These are phyloP conservation scores for Cherax quadricarinatus DNA, from an alignment of 1,140 invertebrate genomes.

Conservation along the genomic window DNA sequence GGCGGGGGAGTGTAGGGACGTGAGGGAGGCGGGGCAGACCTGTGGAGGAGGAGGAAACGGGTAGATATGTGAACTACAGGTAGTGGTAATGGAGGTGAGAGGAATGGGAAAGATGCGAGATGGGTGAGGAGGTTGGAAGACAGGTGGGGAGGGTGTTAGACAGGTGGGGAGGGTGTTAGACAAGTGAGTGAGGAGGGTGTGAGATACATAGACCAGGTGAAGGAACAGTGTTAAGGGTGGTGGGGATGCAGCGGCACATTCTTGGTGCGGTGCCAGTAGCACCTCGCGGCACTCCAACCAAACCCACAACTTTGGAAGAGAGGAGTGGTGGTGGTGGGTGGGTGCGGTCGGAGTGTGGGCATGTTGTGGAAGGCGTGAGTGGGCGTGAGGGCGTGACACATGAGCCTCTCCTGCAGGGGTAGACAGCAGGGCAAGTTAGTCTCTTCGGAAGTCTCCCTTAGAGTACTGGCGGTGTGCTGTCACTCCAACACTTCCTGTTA, in stretches of 20 bases:
- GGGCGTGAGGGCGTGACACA: neutral
- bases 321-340: neutral
- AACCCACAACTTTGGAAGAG: neutral
- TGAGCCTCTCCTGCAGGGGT: neutral
- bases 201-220: neutral
- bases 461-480: no score
- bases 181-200: neutral
- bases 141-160: neutral
- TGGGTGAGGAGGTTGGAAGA: neutral
- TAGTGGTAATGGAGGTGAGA: neutral
- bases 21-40: no score
- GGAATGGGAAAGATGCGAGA: neutral
- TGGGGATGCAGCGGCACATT: conserved; percentile 20
- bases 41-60: no score
- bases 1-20: no score
- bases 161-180: neutral
- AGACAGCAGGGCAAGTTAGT: no score
- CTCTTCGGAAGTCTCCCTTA: no score
- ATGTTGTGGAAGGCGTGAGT: neutral
- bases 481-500: no score
- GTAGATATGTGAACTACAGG: no score
- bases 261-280: conserved; percentile 21
- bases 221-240: neutral
- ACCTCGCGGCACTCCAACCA: neutral
- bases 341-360: neutral